phyloP scores from a whole-genome alignment of 2,113 vertebrate species.

The Leptobrachium ailaonicum region DNA sequence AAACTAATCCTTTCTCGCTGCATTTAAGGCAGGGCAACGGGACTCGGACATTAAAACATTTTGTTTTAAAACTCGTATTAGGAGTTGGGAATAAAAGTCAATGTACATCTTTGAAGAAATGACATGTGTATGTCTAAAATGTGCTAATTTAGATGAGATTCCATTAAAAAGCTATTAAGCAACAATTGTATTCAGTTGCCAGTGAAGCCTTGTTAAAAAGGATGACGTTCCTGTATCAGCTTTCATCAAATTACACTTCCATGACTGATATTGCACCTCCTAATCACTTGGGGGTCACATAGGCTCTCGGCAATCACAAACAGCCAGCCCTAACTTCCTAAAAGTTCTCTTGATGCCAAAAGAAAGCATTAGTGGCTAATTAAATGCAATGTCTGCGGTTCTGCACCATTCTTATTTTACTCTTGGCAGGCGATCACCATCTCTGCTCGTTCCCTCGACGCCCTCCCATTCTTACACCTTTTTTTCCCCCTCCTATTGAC shows the following conservation, averaged over 20 bases:
- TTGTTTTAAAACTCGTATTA: too few species aligned
- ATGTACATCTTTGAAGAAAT: too few species aligned
- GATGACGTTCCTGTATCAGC: background rate
- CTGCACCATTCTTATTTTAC: slow-evolving; percentile 36
- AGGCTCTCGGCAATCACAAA: slow-evolving; percentile 30
- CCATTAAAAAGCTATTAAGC: too few species aligned
- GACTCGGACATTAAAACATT: too few species aligned
- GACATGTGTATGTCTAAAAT: too few species aligned
- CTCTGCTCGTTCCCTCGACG: slow-evolving; percentile 34
- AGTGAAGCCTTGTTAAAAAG: too few species aligned
- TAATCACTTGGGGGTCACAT: slow-evolving; percentile 33
- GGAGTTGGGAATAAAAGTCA: too few species aligned
- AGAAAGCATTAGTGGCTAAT: slow-evolving; percentile 49
- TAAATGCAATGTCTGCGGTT: slow-evolving; percentile 44
- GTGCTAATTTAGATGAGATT: too few species aligned
- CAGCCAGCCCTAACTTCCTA: slow-evolving; percentile 34
- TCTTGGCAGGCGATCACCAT: slow-evolving; percentile 40
- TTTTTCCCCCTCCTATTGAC: slow-evolving; percentile 17
- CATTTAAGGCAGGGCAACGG: too few species aligned
- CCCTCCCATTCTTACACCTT: slow-evolving; percentile 43
- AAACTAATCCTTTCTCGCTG: too few species aligned
- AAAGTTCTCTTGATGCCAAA: slow-evolving; percentile 34
- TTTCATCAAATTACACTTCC: slow-evolving; percentile 41
- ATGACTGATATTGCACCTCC: slow-evolving; percentile 44
- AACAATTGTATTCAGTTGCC: too few species aligned